Evolutionary conservation across 1,140 invertebrate genomes (phyloP), one percentile per base, ranked within the genome.

Genomic region (Panagrolaimus sp.): DNA sequence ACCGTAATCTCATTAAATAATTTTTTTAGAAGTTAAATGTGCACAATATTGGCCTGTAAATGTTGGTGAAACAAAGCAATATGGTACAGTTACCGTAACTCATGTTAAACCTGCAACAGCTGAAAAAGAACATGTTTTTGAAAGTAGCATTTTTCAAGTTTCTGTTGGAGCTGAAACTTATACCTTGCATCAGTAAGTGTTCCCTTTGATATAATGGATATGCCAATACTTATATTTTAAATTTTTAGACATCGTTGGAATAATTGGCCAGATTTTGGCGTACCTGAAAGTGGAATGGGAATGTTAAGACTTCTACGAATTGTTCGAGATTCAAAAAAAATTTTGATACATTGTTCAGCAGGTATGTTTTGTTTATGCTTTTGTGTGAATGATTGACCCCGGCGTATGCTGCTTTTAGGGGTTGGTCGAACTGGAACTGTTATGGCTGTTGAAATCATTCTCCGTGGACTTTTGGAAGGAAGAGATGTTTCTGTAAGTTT

Each of bases 341-440:
- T 20, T 25, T 11, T 44, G 42, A 51, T 47, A 5, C 68, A 69
- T 44, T 69, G 68, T 44, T 25, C 44, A 13, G 68, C 68, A 5
- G 68, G 68, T 11, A n/a, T n/a, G n/a, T n/a, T n/a, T n/a, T n/a
- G n/a, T n/a, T n/a, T n/a, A n/a, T n/a, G n/a, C n/a, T n/a, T n/a
- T n/a, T n/a, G n/a, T n/a, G n/a, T n/a, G n/a, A n/a, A n/a, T n/a
- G n/a, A n/a, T n/a, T n/a, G n/a, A n/a, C n/a, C n/a, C n/a, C n/a
- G n/a, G n/a, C n/a, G n/a, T n/a, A n/a, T n/a, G n/a, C n/a, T n/a
- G n/a, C n/a, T n/a, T n/a, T n/a, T n/a, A n/a, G n/a, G n/a, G n/a
- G 68, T 69, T 25, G 68, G 68, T 13, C 68, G 68, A 25, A 69
- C 68, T 1, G 68, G 68, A 8, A 69, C 68, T 25, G 31, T 69